A percentile compares a stretch with the other conserved stretches of the same genome.
These are phyloP conservation scores for Dipodomys merriami DNA, from an alignment of 2,113 vertebrate genomes.

Conservation along the genomic window DNA sequence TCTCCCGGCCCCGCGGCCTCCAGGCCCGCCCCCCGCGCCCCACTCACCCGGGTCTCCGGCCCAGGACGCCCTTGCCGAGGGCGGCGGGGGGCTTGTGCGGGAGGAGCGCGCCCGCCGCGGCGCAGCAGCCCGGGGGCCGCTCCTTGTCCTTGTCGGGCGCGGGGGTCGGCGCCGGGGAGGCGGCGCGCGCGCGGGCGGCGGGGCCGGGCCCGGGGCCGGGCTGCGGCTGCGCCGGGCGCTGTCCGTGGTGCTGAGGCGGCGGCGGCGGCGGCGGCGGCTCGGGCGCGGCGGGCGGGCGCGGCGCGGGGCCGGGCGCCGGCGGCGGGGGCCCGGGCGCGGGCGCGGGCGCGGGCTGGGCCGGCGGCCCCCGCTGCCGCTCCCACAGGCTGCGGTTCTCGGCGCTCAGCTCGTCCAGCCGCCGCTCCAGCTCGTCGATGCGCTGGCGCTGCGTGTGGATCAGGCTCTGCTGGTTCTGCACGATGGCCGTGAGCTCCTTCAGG, in stretches of 20 bases:
- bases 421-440: conserved; percentile 96
- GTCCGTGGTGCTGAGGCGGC: conserved; percentile 61
- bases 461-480: conserved; percentile 98
- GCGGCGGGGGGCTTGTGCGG: conserved; percentile 92
- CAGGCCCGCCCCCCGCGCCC: neutral
- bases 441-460: conserved; percentile 97
- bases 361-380: conserved; percentile 88
- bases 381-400: conserved; percentile 95
- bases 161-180: neutral
- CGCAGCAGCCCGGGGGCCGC: conserved; percentile 75
- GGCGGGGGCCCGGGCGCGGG: conserved; percentile 81
- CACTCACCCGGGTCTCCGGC: conserved; percentile 94
- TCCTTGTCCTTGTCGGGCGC: conserved; percentile 76
- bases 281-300: conserved; percentile 83
- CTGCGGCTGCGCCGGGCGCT: conserved; percentile 56
- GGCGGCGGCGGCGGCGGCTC: neutral
- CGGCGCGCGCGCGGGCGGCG: no score
- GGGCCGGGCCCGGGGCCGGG: conserved; percentile 77
- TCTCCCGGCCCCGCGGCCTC: no score
- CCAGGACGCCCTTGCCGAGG: conserved; percentile 92
- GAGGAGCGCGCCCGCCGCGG: conserved; percentile 86
- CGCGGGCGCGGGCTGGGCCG: conserved; percentile 83
- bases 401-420: conserved; percentile 94
- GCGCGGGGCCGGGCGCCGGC: no score
- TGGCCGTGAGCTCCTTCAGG: conserved; percentile 96